Conservation (phyloP, 2,113 vertebrate species). For the Speoplatyrhinus poulsoni region DNA sequence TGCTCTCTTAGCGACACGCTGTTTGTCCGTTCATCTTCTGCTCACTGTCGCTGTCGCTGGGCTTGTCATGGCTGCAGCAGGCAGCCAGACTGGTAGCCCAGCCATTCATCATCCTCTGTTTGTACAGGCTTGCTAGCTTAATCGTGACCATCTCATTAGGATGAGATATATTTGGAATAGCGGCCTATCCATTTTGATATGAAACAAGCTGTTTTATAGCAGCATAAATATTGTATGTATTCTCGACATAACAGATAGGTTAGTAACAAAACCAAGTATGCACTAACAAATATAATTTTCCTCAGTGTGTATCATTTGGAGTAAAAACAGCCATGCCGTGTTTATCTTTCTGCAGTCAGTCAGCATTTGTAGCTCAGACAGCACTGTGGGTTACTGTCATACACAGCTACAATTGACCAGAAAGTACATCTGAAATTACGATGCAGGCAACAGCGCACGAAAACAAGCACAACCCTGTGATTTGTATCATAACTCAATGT, state of each 20-base stretch:
- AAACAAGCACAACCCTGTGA: neutral
- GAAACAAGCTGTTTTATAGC: conserved; percentile 2
- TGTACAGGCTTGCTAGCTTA: conserved; percentile 17
- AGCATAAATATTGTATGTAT: conserved; percentile 1
- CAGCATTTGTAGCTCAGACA: conserved; percentile 39
- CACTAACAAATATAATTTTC: neutral
- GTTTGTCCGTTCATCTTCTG: conserved; percentile 27
- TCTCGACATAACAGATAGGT: no score
- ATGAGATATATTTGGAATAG: conserved; percentile 17
- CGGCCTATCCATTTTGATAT: conserved; percentile 34
- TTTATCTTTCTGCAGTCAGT: conserved; percentile 53
- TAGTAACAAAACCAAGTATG: conserved; percentile 11
- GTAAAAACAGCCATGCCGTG: conserved; percentile 24
- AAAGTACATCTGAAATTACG: neutral
- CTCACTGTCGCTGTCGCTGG: conserved; percentile 13
- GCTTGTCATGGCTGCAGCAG: conserved; percentile 28
- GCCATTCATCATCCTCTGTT: conserved; percentile 36
- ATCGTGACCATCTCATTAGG: conserved; percentile 32
- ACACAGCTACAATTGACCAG: conserved; percentile 27
- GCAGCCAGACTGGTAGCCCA: conserved; percentile 16
- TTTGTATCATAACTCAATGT: neutral
- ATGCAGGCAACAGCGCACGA: neutral
- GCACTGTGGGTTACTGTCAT: conserved; percentile 39
- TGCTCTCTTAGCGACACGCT: conserved; percentile 11
- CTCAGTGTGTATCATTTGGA: conserved; percentile 41